Conservation (phyloP, 2,888 invertebrate genomes). For the Blomia tropicalis region DNA sequence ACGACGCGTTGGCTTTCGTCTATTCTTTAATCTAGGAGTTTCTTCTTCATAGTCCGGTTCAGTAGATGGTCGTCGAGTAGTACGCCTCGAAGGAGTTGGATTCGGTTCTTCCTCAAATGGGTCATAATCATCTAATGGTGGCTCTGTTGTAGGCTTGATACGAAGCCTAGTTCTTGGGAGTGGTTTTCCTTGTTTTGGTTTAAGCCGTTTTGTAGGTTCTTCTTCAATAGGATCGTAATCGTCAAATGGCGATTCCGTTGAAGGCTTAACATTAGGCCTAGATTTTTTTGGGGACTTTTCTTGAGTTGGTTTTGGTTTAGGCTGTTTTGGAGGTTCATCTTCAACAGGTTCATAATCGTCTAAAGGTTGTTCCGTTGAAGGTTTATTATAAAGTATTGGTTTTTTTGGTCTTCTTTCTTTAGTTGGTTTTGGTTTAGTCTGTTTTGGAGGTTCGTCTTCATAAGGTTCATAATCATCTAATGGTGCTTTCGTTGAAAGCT, state of each 20-base stretch:
- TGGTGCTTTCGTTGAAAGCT: neutral
- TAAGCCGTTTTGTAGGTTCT: neutral
- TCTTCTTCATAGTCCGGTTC: neutral
- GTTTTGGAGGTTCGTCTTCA: neutral
- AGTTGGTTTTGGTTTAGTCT: neutral
- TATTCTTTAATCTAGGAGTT: neutral
- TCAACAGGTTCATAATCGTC: neutral
- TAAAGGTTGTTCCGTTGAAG: neutral
- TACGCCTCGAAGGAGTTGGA: too few species aligned
- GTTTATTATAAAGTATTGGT: neutral
- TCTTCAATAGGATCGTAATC: neutral
- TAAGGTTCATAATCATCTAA: neutral
- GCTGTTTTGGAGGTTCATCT: conserved; percentile 4
- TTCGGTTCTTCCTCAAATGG: neutral
- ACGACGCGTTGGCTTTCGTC: too few species aligned
- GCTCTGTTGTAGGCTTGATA: neutral
- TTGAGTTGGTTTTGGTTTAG: neutral
- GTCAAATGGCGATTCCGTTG: neutral
- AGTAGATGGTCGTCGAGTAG: neutral
- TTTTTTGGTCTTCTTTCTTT: neutral
- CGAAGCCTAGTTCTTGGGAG: neutral
- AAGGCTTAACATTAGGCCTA: neutral
- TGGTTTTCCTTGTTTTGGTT: conserved; percentile 1
- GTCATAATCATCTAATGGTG: neutral
- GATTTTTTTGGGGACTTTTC: neutral